Conservation (phyloP, 2,888 invertebrate species). For the Diloba caeruleocephala region DNA sequence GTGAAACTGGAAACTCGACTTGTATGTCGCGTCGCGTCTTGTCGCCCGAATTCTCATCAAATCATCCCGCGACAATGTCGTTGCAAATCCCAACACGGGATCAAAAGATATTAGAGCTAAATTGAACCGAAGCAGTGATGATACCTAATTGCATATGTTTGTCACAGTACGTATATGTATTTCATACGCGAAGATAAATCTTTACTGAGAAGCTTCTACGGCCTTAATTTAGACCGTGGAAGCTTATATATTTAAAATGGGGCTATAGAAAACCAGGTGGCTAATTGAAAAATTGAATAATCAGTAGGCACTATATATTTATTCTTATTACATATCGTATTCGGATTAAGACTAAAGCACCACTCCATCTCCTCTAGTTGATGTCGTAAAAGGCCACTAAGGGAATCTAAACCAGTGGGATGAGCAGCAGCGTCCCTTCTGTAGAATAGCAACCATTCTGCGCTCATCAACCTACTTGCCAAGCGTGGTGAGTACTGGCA, state of each 20-base stretch:
- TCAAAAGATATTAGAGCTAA: constrained; percentile 85
- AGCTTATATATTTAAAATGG: constrained; percentile 2
- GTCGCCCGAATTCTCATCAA: constrained; percentile 86
- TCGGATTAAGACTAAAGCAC: no score
- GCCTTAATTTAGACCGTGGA: constrained; percentile 4
- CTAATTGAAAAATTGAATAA: no score
- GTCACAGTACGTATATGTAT: constrained; percentile 47
- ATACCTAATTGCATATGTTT: constrained; percentile 70
- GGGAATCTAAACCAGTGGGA: no score
- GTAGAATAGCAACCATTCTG: no score
- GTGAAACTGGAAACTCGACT: constrained; percentile 84
- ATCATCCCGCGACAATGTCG: constrained; percentile 85
- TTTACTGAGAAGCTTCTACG: constrained; percentile 30
- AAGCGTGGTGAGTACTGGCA: no score
- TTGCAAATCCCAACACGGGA: constrained; percentile 85
- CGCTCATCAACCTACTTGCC: no score
- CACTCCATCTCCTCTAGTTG: no score
- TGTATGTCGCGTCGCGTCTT: constrained; percentile 81
- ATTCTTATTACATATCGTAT: no score
- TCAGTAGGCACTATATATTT: no score
- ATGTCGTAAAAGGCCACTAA: no score
- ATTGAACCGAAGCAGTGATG: constrained; percentile 77
- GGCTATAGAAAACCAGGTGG: no score
- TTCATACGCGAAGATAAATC: constrained; percentile 47
- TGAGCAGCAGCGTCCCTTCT: no score